Conservation (phyloP, 2,113 vertebrate genomes). For the Amphiprion percula region DNA sequence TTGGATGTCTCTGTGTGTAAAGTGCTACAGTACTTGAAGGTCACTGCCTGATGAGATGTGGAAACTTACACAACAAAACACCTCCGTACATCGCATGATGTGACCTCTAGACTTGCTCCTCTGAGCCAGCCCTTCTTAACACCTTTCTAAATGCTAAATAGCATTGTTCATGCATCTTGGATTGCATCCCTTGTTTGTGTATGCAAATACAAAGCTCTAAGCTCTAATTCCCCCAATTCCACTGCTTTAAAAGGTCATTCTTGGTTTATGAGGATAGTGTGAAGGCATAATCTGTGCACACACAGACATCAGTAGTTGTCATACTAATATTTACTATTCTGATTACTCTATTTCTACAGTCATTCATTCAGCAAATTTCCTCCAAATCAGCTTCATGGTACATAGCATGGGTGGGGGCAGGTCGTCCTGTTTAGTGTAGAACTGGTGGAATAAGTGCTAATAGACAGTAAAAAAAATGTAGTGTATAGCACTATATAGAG, state of each 20-base stretch:
- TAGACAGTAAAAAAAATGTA: no score
- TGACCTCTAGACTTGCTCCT: constrained; percentile 72
- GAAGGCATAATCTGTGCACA: constrained; percentile 35
- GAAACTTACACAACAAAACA: constrained; percentile 57
- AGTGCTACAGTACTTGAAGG: constrained; percentile 65
- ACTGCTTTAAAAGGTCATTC: constrained; percentile 75
- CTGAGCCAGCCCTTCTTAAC: constrained; percentile 67
- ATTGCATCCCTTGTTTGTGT: constrained; percentile 70
- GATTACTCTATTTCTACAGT: constrained; percentile 4
- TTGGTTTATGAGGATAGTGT: constrained; percentile 37
- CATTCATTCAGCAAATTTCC: neutral
- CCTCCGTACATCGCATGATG: constrained; percentile 51
- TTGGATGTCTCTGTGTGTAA: constrained; percentile 19
- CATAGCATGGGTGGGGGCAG: no score
- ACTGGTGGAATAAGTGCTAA: no score
- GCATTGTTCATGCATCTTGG: constrained; percentile 67
- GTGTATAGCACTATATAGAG: no score
- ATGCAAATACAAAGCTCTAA: constrained; percentile 72
- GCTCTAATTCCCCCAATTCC: constrained; percentile 61
- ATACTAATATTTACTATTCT: constrained; percentile 28
- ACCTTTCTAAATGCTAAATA: constrained; percentile 83
- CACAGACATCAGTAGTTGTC: constrained; percentile 15
- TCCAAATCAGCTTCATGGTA: neutral
- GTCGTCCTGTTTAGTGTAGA: neutral
- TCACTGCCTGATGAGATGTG: constrained; percentile 63